Evolutionary conservation across 1,140 invertebrate genomes (phyloP).

Genomic region (Penaeus chinensis): DNA sequence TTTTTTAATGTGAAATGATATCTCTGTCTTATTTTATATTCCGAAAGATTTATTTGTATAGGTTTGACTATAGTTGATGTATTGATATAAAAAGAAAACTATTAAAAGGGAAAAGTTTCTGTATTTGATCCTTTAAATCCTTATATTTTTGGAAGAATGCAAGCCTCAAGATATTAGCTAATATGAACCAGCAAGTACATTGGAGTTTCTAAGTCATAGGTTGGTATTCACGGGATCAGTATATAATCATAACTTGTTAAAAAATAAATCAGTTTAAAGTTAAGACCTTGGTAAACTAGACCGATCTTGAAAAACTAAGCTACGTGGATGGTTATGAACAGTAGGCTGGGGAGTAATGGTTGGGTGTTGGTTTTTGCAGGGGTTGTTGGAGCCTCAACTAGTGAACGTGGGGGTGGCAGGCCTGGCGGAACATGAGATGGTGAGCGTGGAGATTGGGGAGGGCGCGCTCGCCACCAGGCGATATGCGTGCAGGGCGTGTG

Average conservation of each 20-base stretch:
- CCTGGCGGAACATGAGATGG: conserved; percentile 39
- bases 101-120: too few species aligned
- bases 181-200: too few species aligned
- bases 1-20: neutral
- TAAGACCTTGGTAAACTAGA: neutral
- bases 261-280: too few species aligned
- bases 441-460: conserved; percentile 39
- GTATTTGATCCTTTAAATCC: too few species aligned
- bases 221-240: too few species aligned
- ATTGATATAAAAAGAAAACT: too few species aligned
- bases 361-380: conserved; percentile 56
- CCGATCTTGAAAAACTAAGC: conserved; percentile 11
- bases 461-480: conserved; percentile 70
- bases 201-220: too few species aligned
- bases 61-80: neutral
- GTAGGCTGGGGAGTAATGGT: conserved; percentile 33
- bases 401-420: conserved; percentile 13
- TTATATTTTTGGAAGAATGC: neutral
- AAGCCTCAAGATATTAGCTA: too few species aligned
- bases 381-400: conserved; percentile 20
- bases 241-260: too few species aligned
- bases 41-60: conserved; percentile 28
- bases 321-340: too few species aligned
- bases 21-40: conserved; percentile 34
- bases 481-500: conserved; percentile 96